Percentiles rank a stretch among this genome's conserved stretches.
phyloP scores from a whole-genome alignment of 2,797 vertebrate species.

The Peromyscus melanophrys region DNA sequence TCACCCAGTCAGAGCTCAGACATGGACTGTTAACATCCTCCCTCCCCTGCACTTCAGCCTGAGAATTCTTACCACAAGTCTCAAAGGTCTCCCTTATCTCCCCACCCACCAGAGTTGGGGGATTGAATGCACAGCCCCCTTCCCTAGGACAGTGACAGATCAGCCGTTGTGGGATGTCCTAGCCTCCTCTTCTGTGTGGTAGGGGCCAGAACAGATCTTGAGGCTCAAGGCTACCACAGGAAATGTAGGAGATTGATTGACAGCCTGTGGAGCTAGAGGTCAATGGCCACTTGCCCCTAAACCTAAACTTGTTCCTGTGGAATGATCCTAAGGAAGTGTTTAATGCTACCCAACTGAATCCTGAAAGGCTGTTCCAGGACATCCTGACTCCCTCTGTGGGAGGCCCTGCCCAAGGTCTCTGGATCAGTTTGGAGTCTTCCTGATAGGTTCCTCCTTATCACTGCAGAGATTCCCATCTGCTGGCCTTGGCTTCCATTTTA shows the following conservation, averaged over 20 bases:
- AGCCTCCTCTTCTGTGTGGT: neutral
- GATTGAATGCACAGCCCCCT: neutral
- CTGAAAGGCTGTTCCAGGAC: neutral
- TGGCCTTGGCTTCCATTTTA: neutral
- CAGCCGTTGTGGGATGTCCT: neutral
- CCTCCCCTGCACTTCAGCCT: neutral
- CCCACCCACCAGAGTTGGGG: neutral
- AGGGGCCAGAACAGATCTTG: neutral
- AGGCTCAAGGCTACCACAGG: neutral
- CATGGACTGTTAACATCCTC: too few relatives aligned
- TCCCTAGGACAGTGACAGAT: neutral
- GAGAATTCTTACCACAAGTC: neutral
- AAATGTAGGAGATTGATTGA: neutral
- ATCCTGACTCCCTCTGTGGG: neutral
- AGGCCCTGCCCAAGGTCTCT: neutral
- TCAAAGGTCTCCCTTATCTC: too few relatives aligned
- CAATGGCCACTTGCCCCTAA: neutral
- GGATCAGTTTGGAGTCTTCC: neutral
- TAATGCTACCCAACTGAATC: accelerated
- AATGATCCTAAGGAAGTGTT: neutral
- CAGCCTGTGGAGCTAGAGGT: neutral
- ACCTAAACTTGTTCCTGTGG: neutral
- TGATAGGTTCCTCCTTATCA: neutral
- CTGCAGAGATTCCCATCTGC: neutral
- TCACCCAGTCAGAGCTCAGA: neutral